Evolutionary conservation across 1,140 invertebrate species (phyloP), one percentile per base, ranked within the genome.

Genomic region (Stegodyphus dumicola): DNA sequence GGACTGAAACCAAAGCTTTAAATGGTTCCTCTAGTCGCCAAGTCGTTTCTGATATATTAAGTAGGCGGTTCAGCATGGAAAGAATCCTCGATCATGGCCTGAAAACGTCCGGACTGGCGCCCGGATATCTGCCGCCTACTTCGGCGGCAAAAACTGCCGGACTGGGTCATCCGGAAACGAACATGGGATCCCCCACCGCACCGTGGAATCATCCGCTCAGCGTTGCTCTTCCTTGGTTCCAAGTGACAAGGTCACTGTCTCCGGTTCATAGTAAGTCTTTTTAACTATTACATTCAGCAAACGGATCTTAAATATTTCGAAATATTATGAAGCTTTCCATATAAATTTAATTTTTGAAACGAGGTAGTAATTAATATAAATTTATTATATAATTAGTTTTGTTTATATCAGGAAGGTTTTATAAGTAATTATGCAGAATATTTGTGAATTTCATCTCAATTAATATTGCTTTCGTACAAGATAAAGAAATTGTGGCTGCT

Each of bases 251-350:
- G 17, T 64, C 75, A 0, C 48, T 78, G 11, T 86, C 84, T 6
- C 84, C 84, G 5, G 53, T 69, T 71, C 75, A 77, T 13, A 86
- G 84, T 86, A 73, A 86, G 84, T 73, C 9, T 60, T 33, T 33
- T 33, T 33, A 33, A 33, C 33, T 33, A 3, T 3, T 33, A 33
- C 33, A 1, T 33, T 33, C 33, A 33, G 33, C 33, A 33, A 1
- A 3, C 33, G 1, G 3, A 33, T 33, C 33, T 33, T 33, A 33
- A 33, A 33, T 33, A 33, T 33, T 33, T 33, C 3, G 33, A 33
- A 33, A 33, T 33, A 33, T 33, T 33, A 33, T 3, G 3, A 33
- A 33, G 33, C 33, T 33, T 33, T 33, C 33, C 33, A 33, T 33
- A 33, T 33, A 33, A 33, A 1, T 33, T 33, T 1, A 33, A 33